These are phyloP conservation scores for Poecilia gillii DNA, from an alignment of 2,797 vertebrate species.

Conservation along the genomic window DNA sequence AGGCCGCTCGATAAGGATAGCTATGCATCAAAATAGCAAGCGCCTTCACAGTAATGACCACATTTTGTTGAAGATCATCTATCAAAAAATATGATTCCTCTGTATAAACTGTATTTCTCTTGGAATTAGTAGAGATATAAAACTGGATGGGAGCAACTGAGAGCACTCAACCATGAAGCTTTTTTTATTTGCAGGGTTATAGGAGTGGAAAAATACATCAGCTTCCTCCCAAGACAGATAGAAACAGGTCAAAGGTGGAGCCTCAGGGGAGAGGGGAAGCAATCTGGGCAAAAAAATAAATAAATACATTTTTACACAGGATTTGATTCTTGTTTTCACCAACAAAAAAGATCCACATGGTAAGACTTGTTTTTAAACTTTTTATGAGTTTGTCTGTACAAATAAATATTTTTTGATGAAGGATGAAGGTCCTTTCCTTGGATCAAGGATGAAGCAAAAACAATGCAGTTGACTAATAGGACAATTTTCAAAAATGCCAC, in stretches of 20 bases:
- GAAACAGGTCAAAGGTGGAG: conserved; percentile 41
- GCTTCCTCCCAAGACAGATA: conserved; percentile 19
- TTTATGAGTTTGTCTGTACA: not conserved
- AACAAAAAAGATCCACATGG: not conserved
- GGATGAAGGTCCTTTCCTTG: not conserved
- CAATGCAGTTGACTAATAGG: not conserved
- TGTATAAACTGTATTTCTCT: conserved; percentile 49
- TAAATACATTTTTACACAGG: not conserved
- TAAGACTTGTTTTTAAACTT: not conserved
- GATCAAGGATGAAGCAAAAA: not conserved
- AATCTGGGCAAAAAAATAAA: conserved; percentile 15
- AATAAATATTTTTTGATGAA: not conserved
- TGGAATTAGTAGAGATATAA: conserved; percentile 35
- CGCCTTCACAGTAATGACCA: conserved; percentile 63
- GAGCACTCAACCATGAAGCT: conserved; percentile 28
- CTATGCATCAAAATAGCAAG: conserved; percentile 74
- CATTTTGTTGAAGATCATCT: conserved; percentile 61
- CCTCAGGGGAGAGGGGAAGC: not conserved
- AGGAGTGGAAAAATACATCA: conserved; percentile 30
- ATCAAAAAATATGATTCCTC: conserved; percentile 64
- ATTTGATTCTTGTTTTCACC: not conserved
- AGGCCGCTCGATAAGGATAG: conserved; percentile 63
- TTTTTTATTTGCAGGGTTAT: conserved; percentile 51
- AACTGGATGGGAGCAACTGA: conserved; percentile 50
- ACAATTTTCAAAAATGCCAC: not conserved